phyloP scores from a whole-genome alignment of 2,888 invertebrate genomes.

The Cerastis leucographa region DNA sequence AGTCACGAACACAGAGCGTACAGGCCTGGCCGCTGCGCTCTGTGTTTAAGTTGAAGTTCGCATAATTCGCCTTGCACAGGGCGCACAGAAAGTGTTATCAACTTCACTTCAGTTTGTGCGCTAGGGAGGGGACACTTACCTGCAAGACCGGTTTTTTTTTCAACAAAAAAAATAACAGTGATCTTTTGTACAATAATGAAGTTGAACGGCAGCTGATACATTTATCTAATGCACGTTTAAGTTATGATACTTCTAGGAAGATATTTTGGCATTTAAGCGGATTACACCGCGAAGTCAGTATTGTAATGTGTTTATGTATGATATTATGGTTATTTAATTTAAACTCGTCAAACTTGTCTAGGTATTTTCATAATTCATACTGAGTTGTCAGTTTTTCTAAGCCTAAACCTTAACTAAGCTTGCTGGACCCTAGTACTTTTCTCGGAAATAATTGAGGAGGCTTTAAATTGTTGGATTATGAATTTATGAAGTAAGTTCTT shows the following conservation, averaged over 20 bases:
- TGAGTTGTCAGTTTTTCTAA: neutral
- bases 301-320: neutral
- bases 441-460: neutral
- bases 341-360: neutral
- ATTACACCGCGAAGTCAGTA: neutral
- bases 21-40: constrained; percentile 43
- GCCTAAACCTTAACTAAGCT: neutral
- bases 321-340: neutral
- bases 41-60: constrained; percentile 71
- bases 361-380: neutral
- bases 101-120: constrained; percentile 70
- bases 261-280: neutral
- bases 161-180: constrained; percentile 52
- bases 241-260: constrained; percentile 12
- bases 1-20: constrained; percentile 78
- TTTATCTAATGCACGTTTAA: constrained; percentile 28
- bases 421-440: neutral
- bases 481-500: neutral
- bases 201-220: constrained; percentile 65
- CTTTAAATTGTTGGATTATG: neutral
- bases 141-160: constrained; percentile 69
- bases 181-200: constrained; percentile 72
- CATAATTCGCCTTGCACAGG: constrained; percentile 55
- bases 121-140: constrained; percentile 74
- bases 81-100: constrained; percentile 72